Percentiles rank a stretch among this genome's conserved stretches.
Conservation (phyloP, 1,140 invertebrate genomes). For the Coptotermes formosanus region DNA sequence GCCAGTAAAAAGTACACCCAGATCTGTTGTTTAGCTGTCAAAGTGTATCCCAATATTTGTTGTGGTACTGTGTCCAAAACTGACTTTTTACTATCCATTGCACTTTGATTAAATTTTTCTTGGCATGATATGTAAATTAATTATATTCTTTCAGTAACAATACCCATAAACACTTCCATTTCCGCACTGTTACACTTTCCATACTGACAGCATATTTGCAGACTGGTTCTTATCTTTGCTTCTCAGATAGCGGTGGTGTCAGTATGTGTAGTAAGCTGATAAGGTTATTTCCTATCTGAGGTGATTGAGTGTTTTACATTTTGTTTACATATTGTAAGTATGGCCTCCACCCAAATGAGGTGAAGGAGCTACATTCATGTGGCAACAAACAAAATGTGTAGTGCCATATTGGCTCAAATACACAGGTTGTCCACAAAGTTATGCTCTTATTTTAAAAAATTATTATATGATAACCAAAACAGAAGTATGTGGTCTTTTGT, state of each 20-base stretch:
- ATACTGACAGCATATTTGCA: not conserved
- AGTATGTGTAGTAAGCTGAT: not conserved
- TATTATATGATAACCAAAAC: no score
- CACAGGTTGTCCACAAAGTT: no score
- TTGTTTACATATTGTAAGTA: no score
- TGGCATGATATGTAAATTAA: not conserved
- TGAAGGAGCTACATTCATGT: no score
- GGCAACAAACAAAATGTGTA: no score
- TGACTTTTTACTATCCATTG: not conserved
- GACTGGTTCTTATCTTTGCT: not conserved
- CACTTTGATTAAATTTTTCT: not conserved
- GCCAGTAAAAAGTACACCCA: constrained; percentile 37
- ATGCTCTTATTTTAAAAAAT: no score
- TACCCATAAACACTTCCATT: not conserved
- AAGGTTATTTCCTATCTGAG: not conserved
- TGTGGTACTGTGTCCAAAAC: constrained; percentile 13
- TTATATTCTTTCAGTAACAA: not conserved
- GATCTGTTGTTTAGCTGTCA: constrained; percentile 36
- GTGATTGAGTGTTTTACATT: no score
- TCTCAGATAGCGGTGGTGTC: not conserved
- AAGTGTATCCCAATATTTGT: constrained; percentile 32
- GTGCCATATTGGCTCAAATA: no score
- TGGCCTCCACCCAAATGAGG: no score
- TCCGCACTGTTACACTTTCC: not conserved
- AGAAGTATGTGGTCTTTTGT: no score